Conservation (phyloP, 2,888 invertebrate species). For the Monoplex corrugatus region DNA sequence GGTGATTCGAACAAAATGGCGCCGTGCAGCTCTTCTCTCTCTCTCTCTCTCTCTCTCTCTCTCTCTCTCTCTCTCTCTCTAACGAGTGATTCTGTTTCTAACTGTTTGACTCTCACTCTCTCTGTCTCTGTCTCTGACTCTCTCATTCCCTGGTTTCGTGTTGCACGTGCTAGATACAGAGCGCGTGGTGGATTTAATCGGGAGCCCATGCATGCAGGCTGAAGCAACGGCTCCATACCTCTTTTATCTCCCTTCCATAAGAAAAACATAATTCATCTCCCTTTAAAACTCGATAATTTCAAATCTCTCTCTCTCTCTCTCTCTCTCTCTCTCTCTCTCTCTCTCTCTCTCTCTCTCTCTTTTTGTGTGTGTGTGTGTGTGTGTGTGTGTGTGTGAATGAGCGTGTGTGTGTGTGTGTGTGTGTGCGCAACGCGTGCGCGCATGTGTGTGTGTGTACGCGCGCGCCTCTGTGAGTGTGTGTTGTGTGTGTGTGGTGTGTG, state of each 20-base stretch:
- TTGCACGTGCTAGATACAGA: too few relatives aligned
- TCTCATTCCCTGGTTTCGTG: background rate
- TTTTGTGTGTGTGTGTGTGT: too few relatives aligned
- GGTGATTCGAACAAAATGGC: slow-evolving; percentile 54
- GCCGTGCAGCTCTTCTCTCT: slow-evolving; percentile 30
- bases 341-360: too few relatives aligned
- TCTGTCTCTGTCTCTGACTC: background rate
- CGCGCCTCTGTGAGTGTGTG: too few relatives aligned
- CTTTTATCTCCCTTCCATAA: background rate
- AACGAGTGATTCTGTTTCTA: background rate
- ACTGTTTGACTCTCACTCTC: background rate
- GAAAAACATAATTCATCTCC: too few relatives aligned
- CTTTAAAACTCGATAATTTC: too few relatives aligned
- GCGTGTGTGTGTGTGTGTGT: too few relatives aligned
- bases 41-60: slow-evolving; percentile 26
- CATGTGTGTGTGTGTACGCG: too few relatives aligned
- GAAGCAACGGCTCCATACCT: background rate
- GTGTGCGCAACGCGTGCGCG: too few relatives aligned
- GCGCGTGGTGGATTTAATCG: background rate
- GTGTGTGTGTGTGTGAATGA: too few relatives aligned
- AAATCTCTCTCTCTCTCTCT: too few relatives aligned
- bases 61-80: slow-evolving; percentile 20
- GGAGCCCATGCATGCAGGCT: background rate
- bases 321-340: background rate
- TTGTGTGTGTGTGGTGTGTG: too few relatives aligned